Evolutionary conservation across 2,888 invertebrate species (phyloP), one percentile per base, ranked within the genome.

Genomic region (Rhaphigaster nebulosa): DNA sequence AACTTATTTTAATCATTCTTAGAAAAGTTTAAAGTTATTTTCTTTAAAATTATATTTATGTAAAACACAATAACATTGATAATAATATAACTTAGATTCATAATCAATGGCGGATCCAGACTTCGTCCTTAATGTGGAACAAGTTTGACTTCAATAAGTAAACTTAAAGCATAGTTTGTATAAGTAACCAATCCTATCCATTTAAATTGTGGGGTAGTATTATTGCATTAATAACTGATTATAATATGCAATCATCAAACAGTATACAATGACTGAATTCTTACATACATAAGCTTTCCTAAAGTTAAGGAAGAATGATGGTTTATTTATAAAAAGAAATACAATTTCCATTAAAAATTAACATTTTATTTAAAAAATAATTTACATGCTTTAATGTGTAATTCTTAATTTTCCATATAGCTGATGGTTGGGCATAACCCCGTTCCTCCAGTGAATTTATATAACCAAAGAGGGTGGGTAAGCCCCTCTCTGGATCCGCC

Each of bases 11-110:
- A 60, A 56, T 38, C 50, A 56, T 26, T 34, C 23, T 56, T 38
- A 88, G 26, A 56, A 38, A 38, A 34, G 6, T 26, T 23, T 34
- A 12, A 60, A 38, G 34, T 56, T 88, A 56, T 88, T 56, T 87
- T 52, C 54, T 56, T 88, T 60, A 54, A 56, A 88, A 88, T 88
- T 88, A 88, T 88, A 88, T 88, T 88, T 88, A 60, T 41, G 41
- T 34, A 88, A 88, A 88, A 18, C 60, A 88, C 29, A 65, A 65
- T 88, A 56, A 88, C 88, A 88, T 88, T 60, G 54, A 88, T 56
- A 56, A 88, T 54, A 56, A 38, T 88, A 56, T 56, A 38, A 52
- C 26, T 56, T 26, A 65, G 26, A 41, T 80, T 80, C 80, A 65
- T 18, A 29, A 29, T 29, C 65, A 65, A 65, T 65, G 65, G 65